Evolutionary conservation across 2,888 invertebrate genomes (phyloP).

Genomic region (Atethmia centrago): DNA sequence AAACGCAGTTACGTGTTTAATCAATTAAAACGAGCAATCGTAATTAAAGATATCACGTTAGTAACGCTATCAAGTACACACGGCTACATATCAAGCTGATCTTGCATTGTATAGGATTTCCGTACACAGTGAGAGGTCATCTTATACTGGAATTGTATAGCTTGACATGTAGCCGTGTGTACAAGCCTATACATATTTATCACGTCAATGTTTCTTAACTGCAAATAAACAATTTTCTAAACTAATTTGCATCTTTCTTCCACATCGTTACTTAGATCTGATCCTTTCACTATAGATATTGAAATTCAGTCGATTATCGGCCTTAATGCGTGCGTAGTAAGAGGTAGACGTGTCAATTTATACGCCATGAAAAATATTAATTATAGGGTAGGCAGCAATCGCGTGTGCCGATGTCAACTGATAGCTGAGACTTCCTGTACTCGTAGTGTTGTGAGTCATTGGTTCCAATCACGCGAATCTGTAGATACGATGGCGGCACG

Average conservation of each 20-base stretch:
- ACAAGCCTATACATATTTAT: slow-evolving; percentile 56
- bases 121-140: too few species aligned
- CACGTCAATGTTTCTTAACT: slow-evolving; percentile 47
- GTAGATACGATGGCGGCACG: slow-evolving; percentile 60
- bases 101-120: too few species aligned
- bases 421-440: slow-evolving; percentile 67
- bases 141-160: too few species aligned
- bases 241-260: slow-evolving; percentile 74
- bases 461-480: slow-evolving; percentile 70
- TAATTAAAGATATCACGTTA: slow-evolving; percentile 54
- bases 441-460: slow-evolving; percentile 65
- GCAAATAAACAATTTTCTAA: slow-evolving; percentile 68
- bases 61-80: slow-evolving; percentile 57
- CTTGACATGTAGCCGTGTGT: too few species aligned
- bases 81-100: too few species aligned
- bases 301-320: slow-evolving; percentile 43
- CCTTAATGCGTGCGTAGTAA: slow-evolving; percentile 51
- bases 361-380: slow-evolving; percentile 63
- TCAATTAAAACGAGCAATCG: slow-evolving; percentile 38
- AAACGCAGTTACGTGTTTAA: slow-evolving; percentile 40
- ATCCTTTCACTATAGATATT: slow-evolving; percentile 61
- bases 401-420: slow-evolving; percentile 71
- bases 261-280: slow-evolving; percentile 63
- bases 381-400: slow-evolving; percentile 59
- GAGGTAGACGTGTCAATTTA: slow-evolving; percentile 47